These are phyloP conservation scores for Larimichthys polyactis DNA, from an alignment of 2,113 vertebrate genomes.

Conservation along the genomic window DNA sequence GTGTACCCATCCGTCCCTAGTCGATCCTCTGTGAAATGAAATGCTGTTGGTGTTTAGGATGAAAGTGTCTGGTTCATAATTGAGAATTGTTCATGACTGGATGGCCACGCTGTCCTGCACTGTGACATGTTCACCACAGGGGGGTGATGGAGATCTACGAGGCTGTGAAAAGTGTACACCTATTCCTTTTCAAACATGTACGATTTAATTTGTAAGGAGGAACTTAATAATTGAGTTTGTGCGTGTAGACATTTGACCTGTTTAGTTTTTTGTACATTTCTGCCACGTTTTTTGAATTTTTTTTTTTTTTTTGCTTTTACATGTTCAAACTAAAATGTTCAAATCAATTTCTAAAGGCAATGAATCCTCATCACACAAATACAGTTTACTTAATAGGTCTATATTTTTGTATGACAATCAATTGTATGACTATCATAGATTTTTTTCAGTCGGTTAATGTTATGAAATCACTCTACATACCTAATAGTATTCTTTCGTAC, in stretches of 20 bases:
- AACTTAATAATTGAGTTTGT: too few species aligned
- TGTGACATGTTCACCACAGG: neutral
- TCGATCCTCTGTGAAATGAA: neutral
- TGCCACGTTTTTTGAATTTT: too few species aligned
- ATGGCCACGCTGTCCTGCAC: neutral
- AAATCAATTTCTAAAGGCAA: too few species aligned
- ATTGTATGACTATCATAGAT: too few species aligned
- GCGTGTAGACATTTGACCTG: too few species aligned
- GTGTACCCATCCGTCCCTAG: neutral
- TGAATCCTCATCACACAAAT: neutral
- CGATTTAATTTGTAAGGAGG: too few species aligned
- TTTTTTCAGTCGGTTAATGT: neutral
- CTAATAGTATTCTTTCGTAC: neutral
- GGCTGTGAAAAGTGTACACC: neutral
- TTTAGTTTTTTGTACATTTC: too few species aligned
- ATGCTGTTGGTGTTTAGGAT: neutral
- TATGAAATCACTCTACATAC: neutral
- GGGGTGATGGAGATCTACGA: conserved; percentile 39
- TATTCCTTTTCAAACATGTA: too few species aligned
- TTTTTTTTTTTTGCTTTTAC: too few species aligned
- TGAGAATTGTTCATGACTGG: neutral
- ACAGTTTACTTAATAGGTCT: neutral
- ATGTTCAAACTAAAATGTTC: too few species aligned
- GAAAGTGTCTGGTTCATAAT: neutral
- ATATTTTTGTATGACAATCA: neutral